These are phyloP conservation scores for Microctonus aethiopoides DNA, from an alignment of 2,888 invertebrate genomes.

Conservation along the genomic window DNA sequence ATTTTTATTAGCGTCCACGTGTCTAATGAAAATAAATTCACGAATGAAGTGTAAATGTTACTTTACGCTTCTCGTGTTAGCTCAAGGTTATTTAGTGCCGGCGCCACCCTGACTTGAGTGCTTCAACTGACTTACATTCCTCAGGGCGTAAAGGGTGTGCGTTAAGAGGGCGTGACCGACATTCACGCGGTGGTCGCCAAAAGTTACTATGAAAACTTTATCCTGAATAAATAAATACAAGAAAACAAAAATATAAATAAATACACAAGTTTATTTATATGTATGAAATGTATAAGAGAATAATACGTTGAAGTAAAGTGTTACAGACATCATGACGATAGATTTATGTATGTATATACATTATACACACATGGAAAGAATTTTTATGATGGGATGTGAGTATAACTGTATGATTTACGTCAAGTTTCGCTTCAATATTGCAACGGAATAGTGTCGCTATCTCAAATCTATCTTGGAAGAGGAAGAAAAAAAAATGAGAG, in stretches of 20 bases:
- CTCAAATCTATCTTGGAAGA: conserved; percentile 5
- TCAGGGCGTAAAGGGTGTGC: conserved; percentile 50
- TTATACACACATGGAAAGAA: neutral
- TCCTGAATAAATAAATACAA: neutral
- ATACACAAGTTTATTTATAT: neutral
- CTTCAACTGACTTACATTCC: conserved; percentile 58
- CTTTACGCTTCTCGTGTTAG: conserved; percentile 46
- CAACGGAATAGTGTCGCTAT: neutral
- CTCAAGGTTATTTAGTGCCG: conserved; percentile 53
- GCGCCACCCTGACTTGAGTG: conserved; percentile 54
- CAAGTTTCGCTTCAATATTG: neutral
- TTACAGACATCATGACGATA: too few relatives aligned
- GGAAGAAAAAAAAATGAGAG: neutral
- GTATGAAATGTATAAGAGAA: too few relatives aligned
- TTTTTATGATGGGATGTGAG: neutral
- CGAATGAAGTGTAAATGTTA: conserved; percentile 26
- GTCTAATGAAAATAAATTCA: conserved; percentile 23
- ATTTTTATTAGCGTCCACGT: neutral
- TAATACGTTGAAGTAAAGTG: too few relatives aligned
- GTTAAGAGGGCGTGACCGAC: conserved; percentile 51
- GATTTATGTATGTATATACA: too few relatives aligned
- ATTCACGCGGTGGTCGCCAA: conserved; percentile 18
- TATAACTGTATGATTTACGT: neutral
- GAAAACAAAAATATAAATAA: neutral
- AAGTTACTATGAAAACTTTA: neutral